Evolutionary conservation across 2,888 invertebrate species (phyloP).

Genomic region (Falcaria lacertinaria): DNA sequence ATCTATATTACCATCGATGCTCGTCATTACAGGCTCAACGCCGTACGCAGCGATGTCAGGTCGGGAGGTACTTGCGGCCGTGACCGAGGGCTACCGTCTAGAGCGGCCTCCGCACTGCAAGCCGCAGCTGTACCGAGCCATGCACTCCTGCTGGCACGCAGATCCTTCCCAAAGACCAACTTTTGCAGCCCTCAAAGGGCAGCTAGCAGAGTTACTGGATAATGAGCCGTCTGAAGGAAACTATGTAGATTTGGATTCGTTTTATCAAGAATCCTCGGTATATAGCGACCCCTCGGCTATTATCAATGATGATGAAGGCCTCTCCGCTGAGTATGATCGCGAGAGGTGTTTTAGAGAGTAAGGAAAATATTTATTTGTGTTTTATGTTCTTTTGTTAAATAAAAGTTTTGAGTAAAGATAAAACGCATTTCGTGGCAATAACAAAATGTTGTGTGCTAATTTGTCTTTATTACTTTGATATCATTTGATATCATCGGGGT

Average conservation of each 20-base stretch:
- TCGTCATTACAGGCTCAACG: slow-evolving; percentile 86
- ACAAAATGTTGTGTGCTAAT: too few relatives aligned
- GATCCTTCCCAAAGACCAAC: slow-evolving; percentile 86
- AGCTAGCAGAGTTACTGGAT: slow-evolving; percentile 81
- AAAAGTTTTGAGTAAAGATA: too few relatives aligned
- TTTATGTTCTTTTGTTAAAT: background rate
- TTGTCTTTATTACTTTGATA: too few relatives aligned
- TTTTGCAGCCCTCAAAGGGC: slow-evolving; percentile 81
- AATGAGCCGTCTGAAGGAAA: slow-evolving; percentile 82
- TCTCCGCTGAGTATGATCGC: slow-evolving; percentile 70
- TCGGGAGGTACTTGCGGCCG: slow-evolving; percentile 89
- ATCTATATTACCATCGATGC: too few relatives aligned
- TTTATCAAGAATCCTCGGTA: slow-evolving; percentile 81
- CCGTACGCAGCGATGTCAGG: slow-evolving; percentile 93
- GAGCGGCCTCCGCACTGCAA: slow-evolving; percentile 90
- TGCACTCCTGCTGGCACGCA: slow-evolving; percentile 81
- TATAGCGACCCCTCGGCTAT: slow-evolving; percentile 76
- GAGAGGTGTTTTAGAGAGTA: slow-evolving; percentile 70
- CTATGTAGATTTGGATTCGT: slow-evolving; percentile 84
- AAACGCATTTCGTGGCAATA: too few relatives aligned
- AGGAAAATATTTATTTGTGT: slow-evolving; percentile 24
- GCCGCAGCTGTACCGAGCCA: slow-evolving; percentile 74
- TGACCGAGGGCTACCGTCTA: slow-evolving; percentile 87
- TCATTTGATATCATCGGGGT: too few relatives aligned
- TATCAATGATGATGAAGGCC: slow-evolving; percentile 70